Evolutionary conservation across 1,140 invertebrate genomes (phyloP).

Genomic region (Drosophila sucinea): DNA sequence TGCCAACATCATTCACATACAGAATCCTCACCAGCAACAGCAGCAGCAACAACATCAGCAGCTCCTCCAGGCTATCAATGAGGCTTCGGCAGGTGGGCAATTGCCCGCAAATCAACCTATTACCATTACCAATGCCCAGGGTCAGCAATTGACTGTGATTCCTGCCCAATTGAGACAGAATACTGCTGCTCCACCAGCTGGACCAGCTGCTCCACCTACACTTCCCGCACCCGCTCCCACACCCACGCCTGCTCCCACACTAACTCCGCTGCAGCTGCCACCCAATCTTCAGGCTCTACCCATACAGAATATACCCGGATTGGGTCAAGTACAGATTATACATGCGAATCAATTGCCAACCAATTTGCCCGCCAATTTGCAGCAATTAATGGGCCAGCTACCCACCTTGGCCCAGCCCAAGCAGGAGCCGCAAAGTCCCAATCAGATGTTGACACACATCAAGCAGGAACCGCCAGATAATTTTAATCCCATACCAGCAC

Average conservation of each 20-base stretch:
- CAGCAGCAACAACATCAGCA: constrained; percentile 68
- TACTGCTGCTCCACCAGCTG: constrained; percentile 75
- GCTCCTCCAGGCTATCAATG: constrained; percentile 73
- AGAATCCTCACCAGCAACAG: constrained; percentile 72
- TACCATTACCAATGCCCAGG: constrained; percentile 87
- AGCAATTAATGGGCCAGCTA: constrained; percentile 66
- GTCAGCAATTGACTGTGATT: constrained; percentile 89
- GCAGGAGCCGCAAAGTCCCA: constrained; percentile 77
- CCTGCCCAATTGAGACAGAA: constrained; percentile 86
- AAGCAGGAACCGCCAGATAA: constrained; percentile 79
- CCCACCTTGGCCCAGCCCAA: constrained; percentile 61
- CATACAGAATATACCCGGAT: constrained; percentile 89
- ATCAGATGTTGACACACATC: constrained; percentile 74
- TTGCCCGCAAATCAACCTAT: constrained; percentile 85
- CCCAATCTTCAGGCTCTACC: constrained; percentile 85
- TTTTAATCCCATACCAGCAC: constrained; percentile 41
- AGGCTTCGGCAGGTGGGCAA: constrained; percentile 78
- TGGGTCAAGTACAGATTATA: constrained; percentile 90
- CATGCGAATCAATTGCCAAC: constrained; percentile 75
- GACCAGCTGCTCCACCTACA: constrained; percentile 36
- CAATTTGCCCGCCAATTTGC: constrained; percentile 66
- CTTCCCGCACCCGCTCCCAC: constrained; percentile 75
- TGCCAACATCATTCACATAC: constrained; percentile 80
- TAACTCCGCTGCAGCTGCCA: constrained; percentile 65
- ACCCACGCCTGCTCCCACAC: constrained; percentile 41